phyloP scores from a whole-genome alignment of 2,113 vertebrate species.

The Coturnix japonica region DNA sequence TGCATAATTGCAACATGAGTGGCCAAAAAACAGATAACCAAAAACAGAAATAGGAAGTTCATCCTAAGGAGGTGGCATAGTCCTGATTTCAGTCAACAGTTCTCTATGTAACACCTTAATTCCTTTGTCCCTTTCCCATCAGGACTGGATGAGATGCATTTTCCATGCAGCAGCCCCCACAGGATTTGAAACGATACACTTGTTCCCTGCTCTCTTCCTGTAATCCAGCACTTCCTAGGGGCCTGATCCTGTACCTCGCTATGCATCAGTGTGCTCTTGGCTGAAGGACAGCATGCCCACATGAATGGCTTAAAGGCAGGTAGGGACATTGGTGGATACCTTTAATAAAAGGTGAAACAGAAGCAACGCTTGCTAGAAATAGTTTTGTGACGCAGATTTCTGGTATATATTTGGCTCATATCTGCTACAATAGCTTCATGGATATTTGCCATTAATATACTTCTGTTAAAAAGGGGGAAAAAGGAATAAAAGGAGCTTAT shows the following conservation, averaged over 20 bases:
- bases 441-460: neutral
- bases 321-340: neutral
- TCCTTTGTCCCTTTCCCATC: neutral
- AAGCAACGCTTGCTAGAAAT: neutral
- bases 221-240: fast-evolving
- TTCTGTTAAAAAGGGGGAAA: neutral
- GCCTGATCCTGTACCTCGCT: neutral
- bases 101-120: neutral
- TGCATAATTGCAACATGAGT: neutral
- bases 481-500: neutral
- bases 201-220: neutral
- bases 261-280: neutral
- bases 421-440: neutral
- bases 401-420: neutral
- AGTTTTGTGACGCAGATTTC: neutral
- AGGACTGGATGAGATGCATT: neutral
- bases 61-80: neutral
- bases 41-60: neutral
- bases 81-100: neutral
- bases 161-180: fast-evolving
- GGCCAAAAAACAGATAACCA: neutral
- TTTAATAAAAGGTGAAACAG: neutral
- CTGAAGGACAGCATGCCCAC: neutral
- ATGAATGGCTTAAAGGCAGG: neutral
- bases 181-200: neutral